Conservation (phyloP, 1,140 invertebrate species). For the Popillia japonica region DNA sequence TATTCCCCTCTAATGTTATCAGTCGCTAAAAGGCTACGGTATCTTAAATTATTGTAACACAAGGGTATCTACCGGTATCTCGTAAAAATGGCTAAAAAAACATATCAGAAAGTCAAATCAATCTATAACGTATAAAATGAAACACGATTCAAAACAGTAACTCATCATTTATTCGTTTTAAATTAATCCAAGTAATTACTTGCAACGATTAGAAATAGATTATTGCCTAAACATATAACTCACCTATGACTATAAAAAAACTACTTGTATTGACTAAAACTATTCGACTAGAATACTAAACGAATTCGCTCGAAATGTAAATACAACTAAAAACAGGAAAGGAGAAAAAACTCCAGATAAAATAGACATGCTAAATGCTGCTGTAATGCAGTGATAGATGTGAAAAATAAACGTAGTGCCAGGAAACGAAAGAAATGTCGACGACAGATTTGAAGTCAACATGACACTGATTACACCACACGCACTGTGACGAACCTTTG, state of each 20-base stretch:
- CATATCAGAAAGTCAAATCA: too few relatives aligned
- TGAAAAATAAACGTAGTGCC: conserved; percentile 25
- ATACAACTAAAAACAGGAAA: conserved; percentile 22
- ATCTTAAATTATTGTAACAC: too few relatives aligned
- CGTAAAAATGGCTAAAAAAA: too few relatives aligned
- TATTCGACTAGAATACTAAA: neutral
- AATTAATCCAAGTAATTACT: neutral
- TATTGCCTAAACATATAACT: too few relatives aligned
- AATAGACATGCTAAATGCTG: conserved; percentile 32
- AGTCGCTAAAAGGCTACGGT: too few relatives aligned
- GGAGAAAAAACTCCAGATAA: conserved; percentile 14
- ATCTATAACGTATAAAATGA: too few relatives aligned
- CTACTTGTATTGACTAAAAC: neutral
- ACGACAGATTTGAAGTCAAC: conserved; percentile 37
- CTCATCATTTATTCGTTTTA: neutral
- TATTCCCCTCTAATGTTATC: too few relatives aligned
- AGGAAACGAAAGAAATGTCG: conserved; percentile 34
- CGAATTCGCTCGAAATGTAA: neutral
- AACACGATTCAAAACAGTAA: too few relatives aligned
- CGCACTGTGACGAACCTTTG: neutral
- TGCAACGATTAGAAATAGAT: too few relatives aligned
- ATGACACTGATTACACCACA: conserved; percentile 36
- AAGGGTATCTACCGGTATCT: too few relatives aligned
- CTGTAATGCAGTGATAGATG: conserved; percentile 32
- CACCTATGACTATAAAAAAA: too few relatives aligned